Base-by-base conservation (phyloP, 2,888 invertebrate species). In the Clusia tigrina region DNA sequence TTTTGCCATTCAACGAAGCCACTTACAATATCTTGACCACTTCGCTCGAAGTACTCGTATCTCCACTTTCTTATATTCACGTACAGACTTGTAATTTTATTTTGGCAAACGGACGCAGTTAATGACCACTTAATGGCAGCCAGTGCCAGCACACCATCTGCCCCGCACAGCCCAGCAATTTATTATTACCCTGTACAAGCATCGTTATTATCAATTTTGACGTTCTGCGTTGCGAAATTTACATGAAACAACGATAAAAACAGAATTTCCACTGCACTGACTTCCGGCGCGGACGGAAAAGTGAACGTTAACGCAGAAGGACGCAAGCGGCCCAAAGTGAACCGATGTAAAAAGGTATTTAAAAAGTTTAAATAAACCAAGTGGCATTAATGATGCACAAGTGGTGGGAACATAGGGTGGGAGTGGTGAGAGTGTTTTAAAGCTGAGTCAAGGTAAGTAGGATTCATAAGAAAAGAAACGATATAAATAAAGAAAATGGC, bases 241-340 rank as follows among this genome's bases (percentile, higher is more conserved):
- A 56, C 64, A 64, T 66, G 54, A 58, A 59, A 54, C 42, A 51
- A 37, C 66, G 53, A 60, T 66, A 66, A 64, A 66, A 64, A 64
- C 54, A 53, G 57, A 62, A 66, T 64, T 62, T 59, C 55, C 54
- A 58, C 24, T 42, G 32, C 37, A 62, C 25, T 22, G 24, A 64
- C 25, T 56, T 25, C 42, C 48, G 38, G 17, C 17, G 20, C 12
- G n/a, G 26, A 25, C 22, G 58, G 42, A 18, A 48, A 38, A 18
- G 25, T 26, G n/a, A 60, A 54, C 46, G 51, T 55, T 48, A 32
- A 42, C 20, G 15, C 25, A 46, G 24, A 25, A 20, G 32, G 58
- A 20, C 32, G 55, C 62, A 42, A 51, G 2, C 54, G 32, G 38
- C n/a, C 54, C 37, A 10, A 54, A 55, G 52, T 63, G 32, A 6